Evolutionary conservation across 2,113 vertebrate genomes (phyloP), one percentile per base, ranked within the genome.

Genomic region (Willisornis vidua): DNA sequence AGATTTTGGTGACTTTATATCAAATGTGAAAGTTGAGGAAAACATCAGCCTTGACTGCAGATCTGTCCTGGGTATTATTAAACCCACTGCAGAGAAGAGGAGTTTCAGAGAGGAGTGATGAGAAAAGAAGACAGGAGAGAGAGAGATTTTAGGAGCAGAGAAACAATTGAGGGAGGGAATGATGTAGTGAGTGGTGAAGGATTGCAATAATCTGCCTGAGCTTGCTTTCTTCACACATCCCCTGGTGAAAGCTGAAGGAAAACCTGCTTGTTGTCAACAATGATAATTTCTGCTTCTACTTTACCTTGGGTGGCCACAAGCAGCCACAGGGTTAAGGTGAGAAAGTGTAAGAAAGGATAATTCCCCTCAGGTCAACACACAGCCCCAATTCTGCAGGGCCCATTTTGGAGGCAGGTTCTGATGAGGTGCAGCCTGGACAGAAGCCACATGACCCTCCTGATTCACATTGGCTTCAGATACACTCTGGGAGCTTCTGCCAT

Each of bases 341-440:
- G 68, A 87, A 51, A 25, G 25, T 43, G 33, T 23, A 77, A 65
- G 46, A 41, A 93, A 68, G 0, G 4, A 6, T 81, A 37, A 59
- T 16, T 0, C 1, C 7, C 7, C 26, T 16, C 55, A 28, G 58
- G n/a, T 59, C 23, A 59, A 35, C 14, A 17, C 22, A 7, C n/a
- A 37, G n/a, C 9, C 58, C 23, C n/a, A 59, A n/a, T 37, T 25
- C 58, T n/a, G n/a, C 25, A 13, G 35, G 14, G 6, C n/a, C 15
- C 7, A 2, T 63, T 81, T 81, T 0, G 3, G 24, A 88, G 43
- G n/a, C 59, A 81, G 65, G 43, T 28, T 68, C 63, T 20, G 29
- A n/a, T 31, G 10, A 54, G 28, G 63, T 37, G 28, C 28, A 46
- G 49, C 37, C 55, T 59, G 31, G 54, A 24, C 35, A 68, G 65